These are phyloP conservation scores for Parus major DNA, from an alignment of 2,113 vertebrate genomes.

Conservation along the genomic window DNA sequence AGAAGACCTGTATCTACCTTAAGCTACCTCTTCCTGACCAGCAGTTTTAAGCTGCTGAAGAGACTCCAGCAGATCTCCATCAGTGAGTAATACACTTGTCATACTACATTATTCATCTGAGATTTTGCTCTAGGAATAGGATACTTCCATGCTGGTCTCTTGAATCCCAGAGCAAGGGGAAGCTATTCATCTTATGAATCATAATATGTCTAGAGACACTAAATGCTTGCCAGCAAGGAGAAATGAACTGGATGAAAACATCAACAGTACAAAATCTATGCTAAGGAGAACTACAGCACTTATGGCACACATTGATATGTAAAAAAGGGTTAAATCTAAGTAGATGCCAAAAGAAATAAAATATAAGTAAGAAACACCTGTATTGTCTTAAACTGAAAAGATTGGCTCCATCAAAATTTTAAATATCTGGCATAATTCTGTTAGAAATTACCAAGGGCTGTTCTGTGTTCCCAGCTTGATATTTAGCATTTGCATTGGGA, in stretches of 20 bases:
- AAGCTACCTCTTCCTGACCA: neutral
- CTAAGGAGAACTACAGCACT: neutral
- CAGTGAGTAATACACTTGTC: neutral
- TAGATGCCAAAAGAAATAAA: neutral
- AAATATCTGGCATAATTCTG: neutral
- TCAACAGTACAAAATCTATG: neutral
- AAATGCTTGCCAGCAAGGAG: conserved; percentile 7
- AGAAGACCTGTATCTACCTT: neutral
- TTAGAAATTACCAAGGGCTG: neutral
- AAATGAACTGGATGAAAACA: neutral
- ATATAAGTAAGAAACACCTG: neutral
- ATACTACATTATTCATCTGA: neutral
- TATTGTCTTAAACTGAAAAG: neutral
- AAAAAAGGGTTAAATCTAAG: neutral
- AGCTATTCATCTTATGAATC: neutral
- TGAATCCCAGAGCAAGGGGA: neutral
- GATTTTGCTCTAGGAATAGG: conserved; percentile 1
- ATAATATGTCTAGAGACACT: neutral
- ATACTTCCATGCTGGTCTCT: neutral
- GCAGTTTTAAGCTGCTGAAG: neutral
- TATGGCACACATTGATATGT: neutral
- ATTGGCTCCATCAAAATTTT: neutral
- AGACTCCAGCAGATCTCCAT: neutral
- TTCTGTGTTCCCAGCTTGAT: neutral
- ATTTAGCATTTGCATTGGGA: neutral